Percentiles rank a stretch among this genome's conserved stretches.
Evolutionary conservation across 1,140 invertebrate genomes (phyloP).

Genomic region (Andrena cerasifolii): DNA sequence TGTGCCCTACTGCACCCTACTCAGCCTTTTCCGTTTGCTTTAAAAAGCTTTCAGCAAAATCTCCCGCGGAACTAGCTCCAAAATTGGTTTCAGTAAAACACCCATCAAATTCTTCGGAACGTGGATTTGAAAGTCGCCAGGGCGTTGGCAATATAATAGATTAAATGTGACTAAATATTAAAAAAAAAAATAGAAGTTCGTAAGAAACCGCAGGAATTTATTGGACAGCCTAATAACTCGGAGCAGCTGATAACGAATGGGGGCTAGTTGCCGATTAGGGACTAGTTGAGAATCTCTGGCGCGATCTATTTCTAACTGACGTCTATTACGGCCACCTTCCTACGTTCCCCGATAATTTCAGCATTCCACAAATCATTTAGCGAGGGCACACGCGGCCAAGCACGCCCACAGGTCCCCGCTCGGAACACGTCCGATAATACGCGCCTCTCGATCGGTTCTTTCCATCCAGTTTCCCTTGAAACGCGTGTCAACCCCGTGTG

Average conservation of each 20-base stretch:
- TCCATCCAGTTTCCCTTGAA: conserved; percentile 46
- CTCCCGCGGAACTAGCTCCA: no score
- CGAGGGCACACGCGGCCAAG: conserved; percentile 16
- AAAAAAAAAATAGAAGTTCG: no score
- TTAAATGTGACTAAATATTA: no score
- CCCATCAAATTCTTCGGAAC: no score
- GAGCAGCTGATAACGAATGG: background rate
- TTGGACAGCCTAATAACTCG: no score
- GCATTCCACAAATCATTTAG: conserved; percentile 52
- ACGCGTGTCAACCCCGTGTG: conserved; percentile 41
- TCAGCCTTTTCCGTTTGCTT: no score
- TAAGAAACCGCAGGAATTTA: no score
- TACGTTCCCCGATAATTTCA: conserved; percentile 48
- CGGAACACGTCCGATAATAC: conserved; percentile 44
- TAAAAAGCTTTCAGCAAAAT: no score
- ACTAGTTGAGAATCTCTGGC: conserved; percentile 35
- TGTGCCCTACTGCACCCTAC: no score
- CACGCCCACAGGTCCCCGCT: conserved; percentile 22
- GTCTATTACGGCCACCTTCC: conserved; percentile 32
- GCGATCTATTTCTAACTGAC: conserved; percentile 36
- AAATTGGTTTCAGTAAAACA: no score
- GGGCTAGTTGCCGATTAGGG: background rate
- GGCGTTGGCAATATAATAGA: background rate
- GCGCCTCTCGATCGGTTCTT: conserved; percentile 22
- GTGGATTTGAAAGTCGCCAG: no score